These are phyloP conservation scores for Vidua macroura DNA, from an alignment of 2,113 vertebrate species.

Conservation along the genomic window DNA sequence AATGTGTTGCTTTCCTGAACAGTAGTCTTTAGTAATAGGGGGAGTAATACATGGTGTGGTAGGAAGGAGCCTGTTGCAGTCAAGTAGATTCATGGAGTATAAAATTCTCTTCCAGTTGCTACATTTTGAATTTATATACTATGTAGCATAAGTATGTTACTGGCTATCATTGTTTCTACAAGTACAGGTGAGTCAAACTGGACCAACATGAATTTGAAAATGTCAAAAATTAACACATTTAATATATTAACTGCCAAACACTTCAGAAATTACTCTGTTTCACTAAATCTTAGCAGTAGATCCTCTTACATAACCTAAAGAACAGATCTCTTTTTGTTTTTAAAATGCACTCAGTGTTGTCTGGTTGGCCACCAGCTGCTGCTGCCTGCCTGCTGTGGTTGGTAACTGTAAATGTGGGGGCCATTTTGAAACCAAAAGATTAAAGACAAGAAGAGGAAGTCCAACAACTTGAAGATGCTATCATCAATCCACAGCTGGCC, in stretches of 20 bases:
- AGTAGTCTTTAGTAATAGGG: background rate
- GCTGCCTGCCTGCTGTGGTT: conserved; percentile 59
- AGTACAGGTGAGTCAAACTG: background rate
- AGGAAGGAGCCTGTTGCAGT: background rate
- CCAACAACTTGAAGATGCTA: conserved; percentile 77
- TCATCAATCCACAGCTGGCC: conserved; percentile 75
- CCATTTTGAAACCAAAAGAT: conserved; percentile 71
- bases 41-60: background rate
- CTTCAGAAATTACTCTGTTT: background rate
- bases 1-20: background rate
- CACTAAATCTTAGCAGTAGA: conserved; percentile 18
- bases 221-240: background rate
- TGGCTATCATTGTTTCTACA: background rate
- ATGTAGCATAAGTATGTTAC: background rate
- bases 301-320: conserved; percentile 22
- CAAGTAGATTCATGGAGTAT: background rate
- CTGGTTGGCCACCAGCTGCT: conserved; percentile 40
- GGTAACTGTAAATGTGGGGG: conserved; percentile 62
- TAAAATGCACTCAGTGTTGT: background rate
- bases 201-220: background rate
- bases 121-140: background rate
- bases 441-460: conserved; percentile 78
- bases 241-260: background rate
- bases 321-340: conserved; percentile 25
- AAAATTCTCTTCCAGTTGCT: background rate